These are phyloP conservation scores for Fragum fragum DNA, from an alignment of 2,888 invertebrate genomes.

Conservation along the genomic window DNA sequence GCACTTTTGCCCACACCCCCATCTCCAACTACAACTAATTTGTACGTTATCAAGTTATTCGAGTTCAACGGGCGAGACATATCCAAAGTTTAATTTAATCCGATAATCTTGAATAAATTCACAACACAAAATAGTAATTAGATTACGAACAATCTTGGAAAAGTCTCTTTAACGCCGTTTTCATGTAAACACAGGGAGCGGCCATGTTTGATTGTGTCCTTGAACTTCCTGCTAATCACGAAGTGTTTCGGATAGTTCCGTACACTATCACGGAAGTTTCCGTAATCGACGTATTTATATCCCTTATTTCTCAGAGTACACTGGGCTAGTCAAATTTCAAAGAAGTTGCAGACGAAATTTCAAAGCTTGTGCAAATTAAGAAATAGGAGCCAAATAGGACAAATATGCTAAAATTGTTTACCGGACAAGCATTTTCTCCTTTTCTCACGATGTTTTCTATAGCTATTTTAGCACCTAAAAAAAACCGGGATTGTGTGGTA, in stretches of 20 bases:
- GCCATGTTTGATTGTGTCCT: constrained; percentile 53
- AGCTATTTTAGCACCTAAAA: too few relatives aligned
- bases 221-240: constrained; percentile 46
- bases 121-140: not conserved
- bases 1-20: constrained; percentile 98
- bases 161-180: not conserved
- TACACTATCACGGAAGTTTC: not conserved
- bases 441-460: too few relatives aligned
- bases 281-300: not conserved
- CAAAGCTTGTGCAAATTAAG: too few relatives aligned
- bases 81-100: not conserved
- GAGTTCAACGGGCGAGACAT: constrained; percentile 86
- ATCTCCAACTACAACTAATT: constrained; percentile 97
- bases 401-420: too few relatives aligned
- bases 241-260: not conserved
- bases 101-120: not conserved
- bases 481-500: too few relatives aligned
- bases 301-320: not conserved
- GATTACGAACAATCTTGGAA: not conserved
- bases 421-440: too few relatives aligned
- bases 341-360: too few relatives aligned
- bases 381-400: too few relatives aligned
- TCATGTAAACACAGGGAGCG: constrained; percentile 48
- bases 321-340: too few relatives aligned
- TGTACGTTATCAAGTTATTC: constrained; percentile 90